Percentiles rank a stretch among this genome's conserved stretches.
These are phyloP conservation scores for Melanotaenia nigrans DNA, from an alignment of 2,797 vertebrate species.

Conservation along the genomic window DNA sequence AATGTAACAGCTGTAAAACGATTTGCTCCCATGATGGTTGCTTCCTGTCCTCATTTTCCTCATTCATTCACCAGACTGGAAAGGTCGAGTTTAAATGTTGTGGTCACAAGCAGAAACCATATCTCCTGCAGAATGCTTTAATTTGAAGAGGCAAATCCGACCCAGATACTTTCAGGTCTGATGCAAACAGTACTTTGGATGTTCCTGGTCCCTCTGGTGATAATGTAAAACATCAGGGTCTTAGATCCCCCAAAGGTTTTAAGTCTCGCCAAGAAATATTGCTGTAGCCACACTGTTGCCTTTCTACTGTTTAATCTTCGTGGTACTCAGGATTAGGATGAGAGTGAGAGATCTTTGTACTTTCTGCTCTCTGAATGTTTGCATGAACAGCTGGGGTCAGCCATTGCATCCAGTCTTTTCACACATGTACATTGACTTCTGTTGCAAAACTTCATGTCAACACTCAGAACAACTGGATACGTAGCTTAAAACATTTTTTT, in stretches of 20 bases:
- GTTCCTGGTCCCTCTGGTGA: background rate
- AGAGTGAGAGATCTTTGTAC: conserved; percentile 54
- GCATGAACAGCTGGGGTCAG: conserved; percentile 49
- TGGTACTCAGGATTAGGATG: background rate
- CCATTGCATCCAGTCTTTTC: conserved; percentile 13
- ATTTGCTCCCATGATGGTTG: no score
- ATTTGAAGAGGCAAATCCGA: no score
- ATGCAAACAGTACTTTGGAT: background rate
- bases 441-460: conserved; percentile 29
- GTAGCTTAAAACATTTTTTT: background rate
- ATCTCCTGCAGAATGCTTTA: no score
- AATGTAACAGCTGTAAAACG: background rate
- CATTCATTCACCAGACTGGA: no score
- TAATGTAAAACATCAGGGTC: no score
- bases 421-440: conserved; percentile 24
- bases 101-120: no score
- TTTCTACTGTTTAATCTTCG: background rate
- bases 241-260: no score
- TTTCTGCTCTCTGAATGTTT: conserved; percentile 33
- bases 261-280: background rate
- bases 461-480: background rate
- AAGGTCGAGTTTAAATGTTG: no score
- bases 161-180: no score
- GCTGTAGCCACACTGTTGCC: background rate
- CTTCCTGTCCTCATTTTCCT: no score